Percentiles rank a stretch among this genome's conserved stretches.
These are phyloP conservation scores for Harpagifer antarcticus DNA, from an alignment of 2,797 vertebrate species.

Conservation along the genomic window DNA sequence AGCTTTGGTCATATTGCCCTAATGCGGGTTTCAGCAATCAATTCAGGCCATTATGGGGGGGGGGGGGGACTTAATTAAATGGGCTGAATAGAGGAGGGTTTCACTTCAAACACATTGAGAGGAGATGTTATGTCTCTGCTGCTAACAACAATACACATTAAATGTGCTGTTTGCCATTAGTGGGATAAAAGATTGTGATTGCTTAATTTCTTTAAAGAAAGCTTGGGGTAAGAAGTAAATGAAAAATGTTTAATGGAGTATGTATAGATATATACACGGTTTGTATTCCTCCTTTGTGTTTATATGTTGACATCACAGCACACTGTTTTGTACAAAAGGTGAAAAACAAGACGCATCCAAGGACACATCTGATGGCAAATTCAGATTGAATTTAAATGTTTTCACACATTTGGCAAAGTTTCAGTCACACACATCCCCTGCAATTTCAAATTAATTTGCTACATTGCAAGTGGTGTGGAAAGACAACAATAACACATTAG, in stretches of 20 bases:
- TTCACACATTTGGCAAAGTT: conserved; percentile 55
- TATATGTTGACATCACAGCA: conserved; percentile 14
- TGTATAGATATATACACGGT: conserved; percentile 13
- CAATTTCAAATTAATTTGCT: conserved; percentile 60
- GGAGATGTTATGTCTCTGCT: conserved; percentile 42
- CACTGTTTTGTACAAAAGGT: conserved; percentile 23
- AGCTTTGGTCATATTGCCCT: conserved; percentile 70
- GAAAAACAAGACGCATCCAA: conserved; percentile 47
- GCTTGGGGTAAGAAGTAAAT: conserved; percentile 26
- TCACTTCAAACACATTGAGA: conserved; percentile 66
- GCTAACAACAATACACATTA: conserved; percentile 62
- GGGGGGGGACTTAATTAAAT: conserved; percentile 77
- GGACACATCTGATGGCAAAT: conserved; percentile 55
- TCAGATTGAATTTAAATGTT: conserved; percentile 56
- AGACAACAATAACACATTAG: conserved; percentile 47
- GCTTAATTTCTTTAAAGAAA: conserved; percentile 42
- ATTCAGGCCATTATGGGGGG: conserved; percentile 74
- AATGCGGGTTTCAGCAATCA: conserved; percentile 78
- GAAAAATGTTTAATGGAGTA: conserved; percentile 57
- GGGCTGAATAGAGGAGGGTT: conserved; percentile 62
- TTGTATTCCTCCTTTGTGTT: conserved; percentile 19
- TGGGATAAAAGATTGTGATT: conserved; percentile 51
- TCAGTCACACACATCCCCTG: conserved; percentile 49
- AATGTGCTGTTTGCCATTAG: conserved; percentile 52
- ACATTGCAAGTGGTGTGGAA: conserved; percentile 40